Base-by-base conservation (phyloP, 1,140 invertebrate genomes). In the Sycobia sp. region DNA sequence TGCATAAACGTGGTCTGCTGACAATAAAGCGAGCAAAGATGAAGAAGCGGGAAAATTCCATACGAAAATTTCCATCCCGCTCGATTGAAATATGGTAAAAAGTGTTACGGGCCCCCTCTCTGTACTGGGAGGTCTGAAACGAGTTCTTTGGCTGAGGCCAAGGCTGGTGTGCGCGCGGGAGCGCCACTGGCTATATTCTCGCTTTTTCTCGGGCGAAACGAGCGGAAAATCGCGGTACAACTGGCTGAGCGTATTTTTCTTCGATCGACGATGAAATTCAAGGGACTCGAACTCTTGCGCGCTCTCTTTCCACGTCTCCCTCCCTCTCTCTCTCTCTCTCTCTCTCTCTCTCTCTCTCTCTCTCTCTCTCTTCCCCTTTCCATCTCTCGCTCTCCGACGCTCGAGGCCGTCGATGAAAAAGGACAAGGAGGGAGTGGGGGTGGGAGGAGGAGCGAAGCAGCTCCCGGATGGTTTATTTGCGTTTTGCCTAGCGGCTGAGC, bases 401-500 rank as follows among this genome's bases (percentile, higher is more conserved):
- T n/a, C n/a, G n/a, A n/a, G n/a, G n/a, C n/a, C n/a, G n/a, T 14
- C 7, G 10, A 39, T 14, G 3, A 18, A 22, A 44, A 44, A n/a
- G n/a, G n/a, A n/a, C n/a, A n/a, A n/a, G 16, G 39, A 32, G 44
- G 14, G 44, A 43, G 50, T 34, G 47, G 56, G n/a, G 22, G 46
- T 50, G 18, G 46, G 49, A 47, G 56, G 51, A 55, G 57, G 55
- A 53, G 51, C 54, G 50, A 50, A 63, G 54, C 61, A 53, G 23
- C 10, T 2, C 20, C 29, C 11, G 54, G 55, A 50, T 67, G 69
- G 72, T 81, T 76, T 79, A 79, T 80, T 80, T 79, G 76, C 77
- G 71, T 78, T 78, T 78, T 75, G 77, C 77, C 78, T 76, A 68
- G 49, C 76, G 76, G 76, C 78, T 75, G 74, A 77, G 73, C 73